Evolutionary conservation across 2,888 invertebrate genomes (phyloP).

Genomic region (Serripes groenlandicus): DNA sequence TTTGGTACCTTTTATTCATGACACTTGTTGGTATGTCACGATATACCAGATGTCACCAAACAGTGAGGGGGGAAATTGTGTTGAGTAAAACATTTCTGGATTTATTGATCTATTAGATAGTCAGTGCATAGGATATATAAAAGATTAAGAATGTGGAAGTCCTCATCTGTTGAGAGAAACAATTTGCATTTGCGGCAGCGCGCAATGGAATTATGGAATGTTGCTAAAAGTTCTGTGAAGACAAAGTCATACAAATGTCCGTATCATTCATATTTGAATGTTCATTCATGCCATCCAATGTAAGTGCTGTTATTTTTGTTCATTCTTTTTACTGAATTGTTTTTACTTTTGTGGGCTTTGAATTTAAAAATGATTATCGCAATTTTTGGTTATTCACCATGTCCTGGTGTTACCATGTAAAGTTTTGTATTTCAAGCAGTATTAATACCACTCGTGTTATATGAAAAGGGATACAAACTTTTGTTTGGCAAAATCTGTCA

Average conservation of each 20-base stretch:
- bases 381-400: no score
- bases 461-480: no score
- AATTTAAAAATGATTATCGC: no score
- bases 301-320: no score
- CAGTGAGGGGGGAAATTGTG: background rate
- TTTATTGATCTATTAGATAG: background rate
- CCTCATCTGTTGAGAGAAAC: slow-evolving; percentile 30
- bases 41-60: slow-evolving; percentile 15
- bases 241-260: slow-evolving; percentile 63
- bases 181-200: slow-evolving; percentile 48
- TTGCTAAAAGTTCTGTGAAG: slow-evolving; percentile 56
- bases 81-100: slow-evolving; percentile 4
- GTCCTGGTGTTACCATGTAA: no score
- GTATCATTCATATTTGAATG: slow-evolving; percentile 63
- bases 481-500: no score
- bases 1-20: no score
- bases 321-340: no score
- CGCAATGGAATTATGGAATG: slow-evolving; percentile 66
- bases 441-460: no score
- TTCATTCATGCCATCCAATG: slow-evolving; percentile 57
- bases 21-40: slow-evolving; percentile 5
- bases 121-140: background rate
- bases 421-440: no score
- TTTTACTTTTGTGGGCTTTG: no score
- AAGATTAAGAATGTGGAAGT: slow-evolving; percentile 51